A percentile compares a stretch with the other conserved stretches of the same genome.
Conservation (phyloP, 2,797 vertebrate species). For the Melanogrammus aeglefinus region DNA sequence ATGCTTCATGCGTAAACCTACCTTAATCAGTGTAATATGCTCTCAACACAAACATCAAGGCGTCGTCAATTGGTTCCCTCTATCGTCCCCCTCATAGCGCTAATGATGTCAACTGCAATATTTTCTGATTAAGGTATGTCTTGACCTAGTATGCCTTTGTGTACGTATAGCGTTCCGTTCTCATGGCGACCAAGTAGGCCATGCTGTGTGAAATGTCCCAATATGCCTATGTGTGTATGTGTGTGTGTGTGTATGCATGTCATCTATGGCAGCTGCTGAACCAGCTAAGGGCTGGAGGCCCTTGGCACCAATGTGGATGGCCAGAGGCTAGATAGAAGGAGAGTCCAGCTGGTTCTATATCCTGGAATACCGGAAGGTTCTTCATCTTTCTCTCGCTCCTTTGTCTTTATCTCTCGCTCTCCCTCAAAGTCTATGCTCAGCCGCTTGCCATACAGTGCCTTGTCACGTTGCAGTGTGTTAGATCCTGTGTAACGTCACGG, state of each 20-base stretch:
- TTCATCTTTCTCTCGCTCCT: slow-evolving; percentile 82
- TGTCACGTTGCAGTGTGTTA: slow-evolving; percentile 20
- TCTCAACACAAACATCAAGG: slow-evolving; percentile 7
- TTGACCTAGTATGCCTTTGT: slow-evolving; percentile 31
- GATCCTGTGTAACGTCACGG: not conserved
- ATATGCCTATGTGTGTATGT: slow-evolving; percentile 93
- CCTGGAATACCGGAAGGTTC: slow-evolving; percentile 97
- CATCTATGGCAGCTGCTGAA: slow-evolving; percentile 95
- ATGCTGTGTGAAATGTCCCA: slow-evolving; percentile 92
- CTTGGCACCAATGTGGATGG: slow-evolving; percentile 92
- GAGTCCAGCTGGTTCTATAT: slow-evolving; percentile 94
- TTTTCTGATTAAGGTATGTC: slow-evolving; percentile 31
- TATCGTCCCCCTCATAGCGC: not conserved
- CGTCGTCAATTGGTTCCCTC: not conserved
- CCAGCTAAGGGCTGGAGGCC: slow-evolving; percentile 96
- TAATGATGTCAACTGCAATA: slow-evolving; percentile 17
- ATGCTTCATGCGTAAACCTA: slow-evolving; percentile 7
- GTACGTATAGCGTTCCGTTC: slow-evolving; percentile 46
- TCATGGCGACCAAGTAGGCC: slow-evolving; percentile 65
- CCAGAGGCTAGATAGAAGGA: slow-evolving; percentile 94
- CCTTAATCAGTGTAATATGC: slow-evolving; percentile 7
- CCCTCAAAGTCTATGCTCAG: slow-evolving; percentile 62
- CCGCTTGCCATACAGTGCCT: slow-evolving; percentile 55
- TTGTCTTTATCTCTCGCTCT: slow-evolving; percentile 71
- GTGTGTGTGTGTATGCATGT: slow-evolving; percentile 92